These are phyloP conservation scores for Helostoma temminkii DNA, from an alignment of 2,797 vertebrate genomes.

Conservation along the genomic window DNA sequence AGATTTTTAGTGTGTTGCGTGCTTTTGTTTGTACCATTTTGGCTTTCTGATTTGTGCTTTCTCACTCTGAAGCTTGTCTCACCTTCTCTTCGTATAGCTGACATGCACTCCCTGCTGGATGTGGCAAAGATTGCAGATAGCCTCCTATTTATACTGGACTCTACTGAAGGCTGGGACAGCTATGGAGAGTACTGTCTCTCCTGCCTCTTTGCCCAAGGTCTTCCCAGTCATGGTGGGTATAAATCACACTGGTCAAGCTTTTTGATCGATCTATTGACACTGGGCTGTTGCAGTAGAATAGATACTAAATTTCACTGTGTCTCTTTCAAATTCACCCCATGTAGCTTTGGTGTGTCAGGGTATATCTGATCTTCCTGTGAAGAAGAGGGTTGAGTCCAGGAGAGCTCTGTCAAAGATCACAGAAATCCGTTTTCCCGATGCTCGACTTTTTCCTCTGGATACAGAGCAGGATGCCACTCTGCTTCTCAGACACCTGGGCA, in stretches of 20 bases:
- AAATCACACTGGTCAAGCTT: not conserved
- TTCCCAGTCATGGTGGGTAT: conserved; percentile 91
- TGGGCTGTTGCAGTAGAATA: not conserved
- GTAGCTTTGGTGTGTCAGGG: conserved; percentile 91
- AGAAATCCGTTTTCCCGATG: conserved; percentile 90
- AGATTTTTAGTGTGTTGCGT: no score
- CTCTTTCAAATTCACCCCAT: not conserved
- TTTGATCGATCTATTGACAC: no score
- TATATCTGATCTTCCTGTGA: conserved; percentile 84
- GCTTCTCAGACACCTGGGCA: conserved; percentile 89
- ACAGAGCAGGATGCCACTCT: conserved; percentile 88
- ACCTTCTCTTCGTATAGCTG: conserved; percentile 80
- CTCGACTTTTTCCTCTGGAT: conserved; percentile 89
- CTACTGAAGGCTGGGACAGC: conserved; percentile 91
- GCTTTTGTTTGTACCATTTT: no score
- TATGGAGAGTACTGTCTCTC: conserved; percentile 95
- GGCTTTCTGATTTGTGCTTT: not conserved
- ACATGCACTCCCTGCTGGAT: conserved; percentile 91
- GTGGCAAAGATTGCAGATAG: conserved; percentile 94
- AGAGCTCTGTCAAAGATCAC: conserved; percentile 87
- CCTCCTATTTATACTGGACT: conserved; percentile 92
- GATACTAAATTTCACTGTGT: not conserved
- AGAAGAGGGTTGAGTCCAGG: conserved; percentile 89
- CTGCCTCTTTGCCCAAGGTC: conserved; percentile 95
- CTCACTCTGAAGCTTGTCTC: conserved; percentile 21